Evolutionary conservation across 2,113 vertebrate genomes (phyloP).

Genomic region (Nannobrachium achirus): DNA sequence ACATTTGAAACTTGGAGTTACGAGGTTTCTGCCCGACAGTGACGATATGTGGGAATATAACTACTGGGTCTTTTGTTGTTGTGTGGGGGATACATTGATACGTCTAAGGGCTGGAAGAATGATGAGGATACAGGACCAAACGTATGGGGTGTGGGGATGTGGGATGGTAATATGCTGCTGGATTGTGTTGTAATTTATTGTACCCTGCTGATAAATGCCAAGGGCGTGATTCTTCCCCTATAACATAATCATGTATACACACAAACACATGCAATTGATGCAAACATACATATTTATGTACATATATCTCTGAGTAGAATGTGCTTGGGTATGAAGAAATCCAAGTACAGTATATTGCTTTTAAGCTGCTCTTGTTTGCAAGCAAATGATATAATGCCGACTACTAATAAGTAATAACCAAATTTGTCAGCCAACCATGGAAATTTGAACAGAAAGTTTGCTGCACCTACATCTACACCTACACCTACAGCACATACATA

Average conservation of each 20-base stretch:
- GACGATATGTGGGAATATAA: constrained; percentile 19
- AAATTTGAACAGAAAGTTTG: neutral
- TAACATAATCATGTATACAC: neutral
- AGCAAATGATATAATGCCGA: neutral
- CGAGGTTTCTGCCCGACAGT: too few species aligned
- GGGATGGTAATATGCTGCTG: constrained; percentile 7
- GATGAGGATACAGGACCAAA: too few species aligned
- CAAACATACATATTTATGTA: neutral
- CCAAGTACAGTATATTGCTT: neutral
- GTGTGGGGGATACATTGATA: neutral
- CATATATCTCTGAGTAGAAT: neutral
- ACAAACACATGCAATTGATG: neutral
- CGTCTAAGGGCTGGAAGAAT: neutral
- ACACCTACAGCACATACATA: constrained; percentile 31
- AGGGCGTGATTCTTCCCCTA: neutral
- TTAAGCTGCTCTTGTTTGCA: neutral
- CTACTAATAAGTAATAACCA: constrained; percentile 23
- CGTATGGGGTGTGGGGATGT: neutral
- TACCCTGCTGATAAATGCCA: neutral
- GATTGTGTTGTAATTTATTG: neutral
- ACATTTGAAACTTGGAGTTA: too few species aligned
- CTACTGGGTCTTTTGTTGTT: neutral
- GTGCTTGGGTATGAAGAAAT: neutral
- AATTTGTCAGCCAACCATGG: neutral
- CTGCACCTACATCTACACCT: neutral